Evolutionary conservation across 2,797 vertebrate genomes (phyloP).

Genomic region (Nasua narica): DNA sequence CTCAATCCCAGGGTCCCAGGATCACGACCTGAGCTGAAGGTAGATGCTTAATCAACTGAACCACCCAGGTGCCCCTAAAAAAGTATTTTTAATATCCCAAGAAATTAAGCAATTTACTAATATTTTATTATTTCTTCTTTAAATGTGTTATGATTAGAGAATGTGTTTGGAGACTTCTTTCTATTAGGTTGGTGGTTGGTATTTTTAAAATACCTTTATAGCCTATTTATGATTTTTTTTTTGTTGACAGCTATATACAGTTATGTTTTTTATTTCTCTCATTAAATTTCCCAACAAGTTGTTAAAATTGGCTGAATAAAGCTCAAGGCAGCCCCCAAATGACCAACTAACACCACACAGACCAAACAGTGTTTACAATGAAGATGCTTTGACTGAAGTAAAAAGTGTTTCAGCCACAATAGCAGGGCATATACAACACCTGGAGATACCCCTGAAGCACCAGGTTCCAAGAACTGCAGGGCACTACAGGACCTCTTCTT

Average conservation of each 20-base stretch:
- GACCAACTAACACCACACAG: neutral
- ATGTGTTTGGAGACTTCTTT: neutral
- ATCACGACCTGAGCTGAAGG: neutral
- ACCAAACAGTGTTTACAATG: neutral
- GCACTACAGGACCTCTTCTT: neutral
- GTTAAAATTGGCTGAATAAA: neutral
- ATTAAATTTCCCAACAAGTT: neutral
- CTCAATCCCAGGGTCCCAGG: neutral
- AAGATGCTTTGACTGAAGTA: neutral
- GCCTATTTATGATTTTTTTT: neutral
- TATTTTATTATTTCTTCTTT: constrained; percentile 30
- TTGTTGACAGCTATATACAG: neutral
- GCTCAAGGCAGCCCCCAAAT: neutral
- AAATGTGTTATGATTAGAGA: constrained; percentile 16
- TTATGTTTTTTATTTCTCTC: neutral
- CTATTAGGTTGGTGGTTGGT: neutral
- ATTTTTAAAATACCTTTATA: constrained; percentile 16
- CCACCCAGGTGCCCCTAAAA: neutral
- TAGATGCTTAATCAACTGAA: neutral
- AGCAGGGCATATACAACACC: neutral
- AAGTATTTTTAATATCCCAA: constrained; percentile 1
- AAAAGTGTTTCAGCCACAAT: neutral
- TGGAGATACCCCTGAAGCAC: neutral
- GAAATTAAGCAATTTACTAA: constrained; percentile 45
- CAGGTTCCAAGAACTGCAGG: neutral